phyloP scores from a whole-genome alignment of 2,888 invertebrate species.

The Omphaloscelis lunosa region DNA sequence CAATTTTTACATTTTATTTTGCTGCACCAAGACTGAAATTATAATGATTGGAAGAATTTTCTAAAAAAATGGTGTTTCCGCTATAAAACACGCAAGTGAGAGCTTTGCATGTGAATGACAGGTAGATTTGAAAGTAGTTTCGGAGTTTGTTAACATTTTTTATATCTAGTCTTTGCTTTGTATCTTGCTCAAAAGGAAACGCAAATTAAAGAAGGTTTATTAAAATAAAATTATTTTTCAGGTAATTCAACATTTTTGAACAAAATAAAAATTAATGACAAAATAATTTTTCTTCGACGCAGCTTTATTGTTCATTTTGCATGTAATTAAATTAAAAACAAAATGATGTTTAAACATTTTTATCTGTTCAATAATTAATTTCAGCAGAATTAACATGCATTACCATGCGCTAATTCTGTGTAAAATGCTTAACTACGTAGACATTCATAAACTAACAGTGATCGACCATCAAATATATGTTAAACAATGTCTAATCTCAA shows the following conservation, averaged over 20 bases:
- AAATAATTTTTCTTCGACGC: neutral
- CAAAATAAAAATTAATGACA: neutral
- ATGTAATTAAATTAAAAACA: conserved; percentile 47
- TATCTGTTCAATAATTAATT: conserved; percentile 34
- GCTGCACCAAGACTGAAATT: conserved; percentile 18
- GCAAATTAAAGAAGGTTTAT: conserved; percentile 9
- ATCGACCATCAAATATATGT: conserved; percentile 63
- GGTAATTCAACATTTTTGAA: conserved; percentile 9
- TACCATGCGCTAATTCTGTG: conserved; percentile 86
- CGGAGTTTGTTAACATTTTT: conserved; percentile 49
- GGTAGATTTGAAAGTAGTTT: conserved; percentile 61
- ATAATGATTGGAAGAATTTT: neutral
- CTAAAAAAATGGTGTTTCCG: neutral
- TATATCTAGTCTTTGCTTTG: conserved; percentile 56
- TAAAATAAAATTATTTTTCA: conserved; percentile 21
- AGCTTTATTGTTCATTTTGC: conserved; percentile 39
- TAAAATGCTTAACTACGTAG: conserved; percentile 76
- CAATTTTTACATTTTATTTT: neutral
- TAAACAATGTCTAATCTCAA: conserved; percentile 80
- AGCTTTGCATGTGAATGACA: conserved; percentile 63
- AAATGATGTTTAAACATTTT: conserved; percentile 19
- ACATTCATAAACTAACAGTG: conserved; percentile 76
- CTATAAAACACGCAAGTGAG: conserved; percentile 47
- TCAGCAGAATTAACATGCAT: conserved; percentile 80
- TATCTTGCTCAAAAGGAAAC: conserved; percentile 47